Evolutionary conservation across 1,140 invertebrate species (phyloP).

Genomic region (Lepidotrigona ventralis): DNA sequence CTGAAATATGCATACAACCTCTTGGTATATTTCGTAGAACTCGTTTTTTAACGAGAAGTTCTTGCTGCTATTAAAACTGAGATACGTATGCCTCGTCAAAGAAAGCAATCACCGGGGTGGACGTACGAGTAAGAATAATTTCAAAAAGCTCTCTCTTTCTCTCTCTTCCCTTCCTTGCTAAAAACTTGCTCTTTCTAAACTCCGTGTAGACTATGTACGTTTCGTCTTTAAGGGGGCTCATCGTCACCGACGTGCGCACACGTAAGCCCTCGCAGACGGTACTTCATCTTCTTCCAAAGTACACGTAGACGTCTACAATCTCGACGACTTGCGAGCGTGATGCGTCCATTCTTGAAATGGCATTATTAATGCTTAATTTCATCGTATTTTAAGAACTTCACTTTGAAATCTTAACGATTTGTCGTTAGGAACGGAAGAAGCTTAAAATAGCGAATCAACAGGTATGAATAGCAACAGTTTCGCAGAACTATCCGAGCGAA

Average conservation of each 20-base stretch:
- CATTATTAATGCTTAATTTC: background rate
- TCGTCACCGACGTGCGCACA: background rate
- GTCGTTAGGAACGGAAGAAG: too few species aligned
- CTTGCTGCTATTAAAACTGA: background rate
- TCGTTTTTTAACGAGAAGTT: background rate
- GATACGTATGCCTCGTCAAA: background rate
- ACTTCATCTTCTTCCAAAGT: background rate
- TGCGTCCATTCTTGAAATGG: too few species aligned
- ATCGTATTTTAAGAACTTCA: background rate
- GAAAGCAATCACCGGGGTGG: background rate
- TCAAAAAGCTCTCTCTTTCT: background rate
- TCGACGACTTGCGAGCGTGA: background rate
- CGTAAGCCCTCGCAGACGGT: background rate
- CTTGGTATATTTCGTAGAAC: background rate
- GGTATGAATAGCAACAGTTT: background rate
- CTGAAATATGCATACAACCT: background rate
- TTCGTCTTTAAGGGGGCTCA: slow-evolving; percentile 1
- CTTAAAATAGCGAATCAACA: background rate
- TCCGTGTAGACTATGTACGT: background rate
- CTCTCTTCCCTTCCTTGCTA: background rate
- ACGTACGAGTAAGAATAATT: background rate
- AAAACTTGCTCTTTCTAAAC: slow-evolving; percentile 9
- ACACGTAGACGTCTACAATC: background rate
- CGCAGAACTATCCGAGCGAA: background rate
- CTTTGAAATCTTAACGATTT: background rate